These are phyloP conservation scores for Teleiodes luculella DNA, from an alignment of 2,888 invertebrate genomes.

Conservation along the genomic window DNA sequence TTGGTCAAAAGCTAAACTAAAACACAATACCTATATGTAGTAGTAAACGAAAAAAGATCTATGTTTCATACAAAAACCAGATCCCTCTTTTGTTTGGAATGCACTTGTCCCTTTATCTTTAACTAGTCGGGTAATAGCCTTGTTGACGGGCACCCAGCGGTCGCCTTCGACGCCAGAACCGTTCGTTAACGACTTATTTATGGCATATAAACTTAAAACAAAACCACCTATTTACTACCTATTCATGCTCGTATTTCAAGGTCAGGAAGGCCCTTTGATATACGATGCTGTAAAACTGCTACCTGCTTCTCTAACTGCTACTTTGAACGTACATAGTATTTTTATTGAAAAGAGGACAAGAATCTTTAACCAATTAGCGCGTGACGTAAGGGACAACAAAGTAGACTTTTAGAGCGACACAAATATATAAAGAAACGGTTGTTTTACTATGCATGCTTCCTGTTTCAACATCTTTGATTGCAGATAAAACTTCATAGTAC, in stretches of 20 bases:
- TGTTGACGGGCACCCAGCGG: conserved; percentile 45
- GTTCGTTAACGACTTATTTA: conserved; percentile 52
- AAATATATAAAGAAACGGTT: too few species aligned
- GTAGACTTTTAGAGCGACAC: too few species aligned
- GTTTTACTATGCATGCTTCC: too few species aligned
- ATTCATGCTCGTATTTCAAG: conserved; percentile 37
- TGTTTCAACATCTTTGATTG: too few species aligned
- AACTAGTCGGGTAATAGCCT: conserved; percentile 36
- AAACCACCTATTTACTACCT: conserved; percentile 33
- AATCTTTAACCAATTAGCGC: too few species aligned
- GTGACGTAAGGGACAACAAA: too few species aligned
- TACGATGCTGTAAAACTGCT: conserved; percentile 6
- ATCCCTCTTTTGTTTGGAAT: neutral
- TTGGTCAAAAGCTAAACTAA: too few species aligned
- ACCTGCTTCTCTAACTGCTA: neutral
- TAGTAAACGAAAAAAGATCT: too few species aligned
- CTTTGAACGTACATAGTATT: too few species aligned
- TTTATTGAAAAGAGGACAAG: too few species aligned
- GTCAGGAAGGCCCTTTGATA: conserved; percentile 35
- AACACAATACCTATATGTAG: too few species aligned
- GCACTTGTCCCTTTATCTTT: neutral
- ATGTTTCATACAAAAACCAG: neutral
- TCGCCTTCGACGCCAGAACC: conserved; percentile 29
- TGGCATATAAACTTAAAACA: conserved; percentile 49
- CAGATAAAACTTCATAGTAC: too few species aligned